Base-by-base conservation (phyloP, 2,888 invertebrate genomes). In the Lacanobia wlatinum region DNA sequence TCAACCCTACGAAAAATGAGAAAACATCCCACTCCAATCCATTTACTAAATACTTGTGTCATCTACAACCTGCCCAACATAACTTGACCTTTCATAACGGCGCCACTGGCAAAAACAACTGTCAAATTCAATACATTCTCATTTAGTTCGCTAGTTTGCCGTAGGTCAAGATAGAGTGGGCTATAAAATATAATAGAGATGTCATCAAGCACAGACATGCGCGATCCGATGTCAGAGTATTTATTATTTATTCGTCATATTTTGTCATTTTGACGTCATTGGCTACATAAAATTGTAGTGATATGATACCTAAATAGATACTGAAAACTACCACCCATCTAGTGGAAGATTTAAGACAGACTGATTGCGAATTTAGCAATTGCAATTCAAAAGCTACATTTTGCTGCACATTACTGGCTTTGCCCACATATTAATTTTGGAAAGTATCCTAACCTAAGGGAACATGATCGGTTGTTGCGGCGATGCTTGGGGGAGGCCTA, bases 151-250 rank as follows among this genome's bases (percentile, higher is more conserved):
- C 0, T 0, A 62, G 43, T 43, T 65, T 46, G 12, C n/a, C 52
- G 52, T 9, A 12, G 7, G 5, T 56, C 67, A 16, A 50, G 28
- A 28, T 59, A 55, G 5, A 53, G 0, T 28, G 34, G 58, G 40
- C 59, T 60, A 67, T 77, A 61, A 71, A 58, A 78, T 65, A 60
- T 68, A 62, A 79, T 78, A 82, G 78, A 79, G 38, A 16, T 78
- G 62, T 80, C 82, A 77, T 68, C 82, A 59, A 23, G 8, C 18
- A 34, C 7, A 34, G 28, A 38, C 46, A 63, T 69, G 64, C 16
- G 66, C n/a, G 14, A 53, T 61, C 23, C 21, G 8, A 69, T 68
- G 82, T 78, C 68, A 72, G 46, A 68, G 12, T 34, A 59, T 55
- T 1, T 72, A 69, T 62, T 82, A 82, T 78, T 78, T 77, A 72